Evolutionary conservation across 2,113 vertebrate genomes (phyloP).

Genomic region (Tenebrosternarchus preto): DNA sequence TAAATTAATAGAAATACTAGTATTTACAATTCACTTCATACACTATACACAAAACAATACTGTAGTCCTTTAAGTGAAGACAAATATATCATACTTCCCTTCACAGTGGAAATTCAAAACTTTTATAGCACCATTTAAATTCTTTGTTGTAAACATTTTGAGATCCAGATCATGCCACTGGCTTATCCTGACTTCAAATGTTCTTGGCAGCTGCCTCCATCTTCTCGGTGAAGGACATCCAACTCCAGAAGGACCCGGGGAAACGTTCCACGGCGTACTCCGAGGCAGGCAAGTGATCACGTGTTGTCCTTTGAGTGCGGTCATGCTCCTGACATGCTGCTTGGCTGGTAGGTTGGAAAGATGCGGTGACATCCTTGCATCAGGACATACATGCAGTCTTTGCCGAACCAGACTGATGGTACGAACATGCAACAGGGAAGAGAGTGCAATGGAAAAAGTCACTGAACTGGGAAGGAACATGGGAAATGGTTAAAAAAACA

Average conservation of each 20-base stretch:
- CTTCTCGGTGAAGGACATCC: slow-evolving; percentile 78
- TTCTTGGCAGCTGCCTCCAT: slow-evolving; percentile 72
- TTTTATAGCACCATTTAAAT: no score
- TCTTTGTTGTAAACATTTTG: no score
- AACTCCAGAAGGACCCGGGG: slow-evolving; percentile 80
- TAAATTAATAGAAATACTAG: no score
- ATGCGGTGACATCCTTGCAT: not conserved
- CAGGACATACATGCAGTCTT: not conserved
- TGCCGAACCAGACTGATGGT: not conserved
- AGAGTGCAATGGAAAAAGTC: not conserved
- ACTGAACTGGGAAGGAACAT: not conserved
- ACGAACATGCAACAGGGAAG: not conserved
- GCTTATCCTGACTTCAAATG: not conserved
- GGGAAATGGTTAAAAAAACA: not conserved
- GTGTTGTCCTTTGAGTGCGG: not conserved
- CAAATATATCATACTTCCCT: no score
- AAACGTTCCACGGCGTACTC: slow-evolving; percentile 72
- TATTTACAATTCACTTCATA: no score
- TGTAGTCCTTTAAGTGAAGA: no score
- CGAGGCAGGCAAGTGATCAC: slow-evolving; percentile 72
- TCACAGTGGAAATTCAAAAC: no score
- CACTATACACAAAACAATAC: no score
- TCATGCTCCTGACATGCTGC: slow-evolving; percentile 6
- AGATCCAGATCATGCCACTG: not conserved
- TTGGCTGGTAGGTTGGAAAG: not conserved